Percentiles rank a stretch among this genome's conserved stretches.
phyloP scores from a whole-genome alignment of 2,113 vertebrate genomes.

The Emydocephalus ijimae region DNA sequence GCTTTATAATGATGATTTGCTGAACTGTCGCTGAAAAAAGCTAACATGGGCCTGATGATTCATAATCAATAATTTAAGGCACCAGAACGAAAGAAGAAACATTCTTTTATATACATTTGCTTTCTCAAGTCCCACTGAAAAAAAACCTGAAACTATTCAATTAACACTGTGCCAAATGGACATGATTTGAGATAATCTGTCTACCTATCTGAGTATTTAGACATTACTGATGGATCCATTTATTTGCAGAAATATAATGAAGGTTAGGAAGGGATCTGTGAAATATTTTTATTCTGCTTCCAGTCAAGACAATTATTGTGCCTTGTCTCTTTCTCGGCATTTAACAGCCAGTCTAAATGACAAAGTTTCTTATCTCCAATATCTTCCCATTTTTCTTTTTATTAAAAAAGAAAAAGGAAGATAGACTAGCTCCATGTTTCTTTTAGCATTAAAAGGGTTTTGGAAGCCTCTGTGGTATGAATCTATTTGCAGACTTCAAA shows the following conservation, averaged over 20 bases:
- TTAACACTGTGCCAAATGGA: not conserved
- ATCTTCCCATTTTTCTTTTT: not conserved
- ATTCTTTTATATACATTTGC: not conserved
- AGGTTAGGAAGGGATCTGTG: not conserved
- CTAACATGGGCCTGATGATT: not conserved
- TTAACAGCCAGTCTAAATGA: not conserved
- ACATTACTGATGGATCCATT: not conserved
- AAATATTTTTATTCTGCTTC: not conserved
- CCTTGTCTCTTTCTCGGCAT: not conserved
- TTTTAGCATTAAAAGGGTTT: not conserved
- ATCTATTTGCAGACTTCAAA: not conserved
- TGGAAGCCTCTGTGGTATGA: not conserved
- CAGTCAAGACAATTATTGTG: not conserved
- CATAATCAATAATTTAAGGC: not conserved
- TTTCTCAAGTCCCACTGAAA: not conserved
- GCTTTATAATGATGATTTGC: constrained; percentile 21
- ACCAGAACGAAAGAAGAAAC: not conserved
- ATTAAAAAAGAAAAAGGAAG: not conserved
- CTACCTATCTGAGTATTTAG: not conserved
- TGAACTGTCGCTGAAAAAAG: constrained; percentile 14
- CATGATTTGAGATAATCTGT: not conserved
- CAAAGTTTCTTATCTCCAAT: not conserved
- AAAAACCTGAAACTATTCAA: not conserved
- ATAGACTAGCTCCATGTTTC: not conserved
- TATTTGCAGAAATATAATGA: not conserved